Percentiles rank a stretch among this genome's conserved stretches.
phyloP scores from a whole-genome alignment of 2,113 vertebrate species.

The Aspidoscelis tigris region DNA sequence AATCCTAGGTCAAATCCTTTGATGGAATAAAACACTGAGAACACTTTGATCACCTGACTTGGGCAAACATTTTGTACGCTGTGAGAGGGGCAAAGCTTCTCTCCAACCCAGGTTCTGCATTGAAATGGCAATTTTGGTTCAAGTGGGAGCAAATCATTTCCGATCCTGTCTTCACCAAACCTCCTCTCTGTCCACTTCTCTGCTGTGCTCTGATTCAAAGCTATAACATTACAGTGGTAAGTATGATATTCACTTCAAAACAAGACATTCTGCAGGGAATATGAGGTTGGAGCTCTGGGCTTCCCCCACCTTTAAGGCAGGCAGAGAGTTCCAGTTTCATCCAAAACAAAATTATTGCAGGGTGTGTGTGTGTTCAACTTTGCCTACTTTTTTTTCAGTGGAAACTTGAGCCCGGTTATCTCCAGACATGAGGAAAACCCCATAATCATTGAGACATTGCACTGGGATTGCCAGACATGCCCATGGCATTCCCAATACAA shows the following conservation, averaged over 20 bases:
- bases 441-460: too few relatives aligned
- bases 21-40: background rate
- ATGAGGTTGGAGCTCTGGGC: background rate
- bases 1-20: background rate
- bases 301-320: background rate
- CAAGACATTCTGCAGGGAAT: background rate
- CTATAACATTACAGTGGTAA: too few relatives aligned
- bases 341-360: background rate
- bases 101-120: background rate
- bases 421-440: background rate
- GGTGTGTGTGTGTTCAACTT: too few relatives aligned
- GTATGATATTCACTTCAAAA: background rate
- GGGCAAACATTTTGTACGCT: background rate
- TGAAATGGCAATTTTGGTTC: background rate
- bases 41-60: background rate
- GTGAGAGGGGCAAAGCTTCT: background rate
- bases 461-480: too few relatives aligned
- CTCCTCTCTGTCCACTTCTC: background rate
- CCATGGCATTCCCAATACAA: too few relatives aligned
- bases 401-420: background rate
- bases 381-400: background rate
- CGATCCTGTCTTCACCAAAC: background rate
- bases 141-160: background rate
- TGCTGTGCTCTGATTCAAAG: background rate
- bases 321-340: background rate